A percentile compares a stretch with the other conserved stretches of the same genome.
Evolutionary conservation across 2,797 vertebrate species (phyloP).

Genomic region (Denticeps clupeoides): DNA sequence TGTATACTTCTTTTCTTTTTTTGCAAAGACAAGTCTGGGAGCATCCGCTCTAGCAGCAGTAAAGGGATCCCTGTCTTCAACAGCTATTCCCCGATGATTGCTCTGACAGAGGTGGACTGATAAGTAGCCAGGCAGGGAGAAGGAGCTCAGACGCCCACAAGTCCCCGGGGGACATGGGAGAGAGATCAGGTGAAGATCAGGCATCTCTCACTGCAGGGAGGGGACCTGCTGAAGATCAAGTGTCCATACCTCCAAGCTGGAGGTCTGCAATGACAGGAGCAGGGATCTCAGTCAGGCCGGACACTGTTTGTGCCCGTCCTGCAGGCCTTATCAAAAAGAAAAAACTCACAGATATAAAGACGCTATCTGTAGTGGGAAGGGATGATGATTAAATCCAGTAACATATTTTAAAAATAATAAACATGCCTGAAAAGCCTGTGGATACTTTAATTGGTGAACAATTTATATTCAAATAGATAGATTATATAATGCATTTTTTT

Average conservation of each 20-base stretch:
- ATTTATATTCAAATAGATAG: too few relatives aligned
- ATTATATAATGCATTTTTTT: too few relatives aligned
- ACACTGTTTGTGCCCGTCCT: too few relatives aligned
- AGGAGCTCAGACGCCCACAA: neutral
- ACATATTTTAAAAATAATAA: too few relatives aligned
- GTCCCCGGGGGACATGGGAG: neutral
- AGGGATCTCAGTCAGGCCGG: too few relatives aligned
- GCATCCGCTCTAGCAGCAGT: slow-evolving; percentile 1
- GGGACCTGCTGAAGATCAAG: slow-evolving; percentile 1
- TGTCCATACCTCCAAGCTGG: slow-evolving; percentile 3
- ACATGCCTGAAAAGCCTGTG: too few relatives aligned
- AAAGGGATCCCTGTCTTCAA: slow-evolving; percentile 2
- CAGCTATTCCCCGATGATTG: slow-evolving; percentile 5
- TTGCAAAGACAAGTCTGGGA: slow-evolving; percentile 3
- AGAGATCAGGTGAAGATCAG: too few relatives aligned
- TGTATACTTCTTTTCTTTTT: neutral
- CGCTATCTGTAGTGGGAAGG: too few relatives aligned
- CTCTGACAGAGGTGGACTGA: slow-evolving; percentile 2
- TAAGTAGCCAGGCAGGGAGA: neutral
- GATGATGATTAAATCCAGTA: too few relatives aligned
- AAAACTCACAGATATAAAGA: too few relatives aligned
- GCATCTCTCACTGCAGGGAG: neutral
- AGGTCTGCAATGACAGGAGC: neutral
- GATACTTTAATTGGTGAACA: too few relatives aligned
- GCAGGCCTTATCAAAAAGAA: too few relatives aligned